Percentiles rank a stretch among this genome's conserved stretches.
phyloP scores from a whole-genome alignment of 2,113 vertebrate species.

The Todiramphus saurophagus region DNA sequence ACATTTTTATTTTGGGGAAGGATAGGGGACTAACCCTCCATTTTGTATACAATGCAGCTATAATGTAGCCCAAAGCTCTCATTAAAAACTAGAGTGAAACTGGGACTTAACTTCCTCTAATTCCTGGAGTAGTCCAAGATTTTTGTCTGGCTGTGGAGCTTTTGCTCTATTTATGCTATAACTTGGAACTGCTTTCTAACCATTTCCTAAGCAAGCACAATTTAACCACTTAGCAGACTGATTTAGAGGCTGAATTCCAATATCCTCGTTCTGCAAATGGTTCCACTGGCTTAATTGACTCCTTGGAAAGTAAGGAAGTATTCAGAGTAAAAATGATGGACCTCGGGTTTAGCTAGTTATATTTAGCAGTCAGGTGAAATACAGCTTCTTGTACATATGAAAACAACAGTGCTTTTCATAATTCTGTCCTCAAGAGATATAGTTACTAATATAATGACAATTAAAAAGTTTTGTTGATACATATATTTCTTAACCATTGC shows the following conservation, averaged over 20 bases:
- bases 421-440: not conserved
- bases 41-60: not conserved
- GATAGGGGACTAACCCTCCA: not conserved
- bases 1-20: not conserved
- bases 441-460: conserved; percentile 6
- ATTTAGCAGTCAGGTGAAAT: not conserved
- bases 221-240: not conserved
- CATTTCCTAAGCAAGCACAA: not conserved
- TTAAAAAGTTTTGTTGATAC: not conserved
- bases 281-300: conserved; percentile 4
- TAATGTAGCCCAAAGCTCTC: not conserved
- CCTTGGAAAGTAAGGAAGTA: conserved; percentile 9
- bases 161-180: not conserved
- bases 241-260: conserved; percentile 21
- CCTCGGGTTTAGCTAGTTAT: not conserved
- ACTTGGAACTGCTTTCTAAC: conserved; percentile 7
- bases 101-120: not conserved
- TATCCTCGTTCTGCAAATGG: conserved; percentile 11
- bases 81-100: not conserved
- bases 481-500: not conserved
- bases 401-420: not conserved
- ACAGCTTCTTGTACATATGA: not conserved
- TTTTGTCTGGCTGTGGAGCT: conserved; percentile 9
- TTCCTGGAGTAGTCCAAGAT: not conserved
- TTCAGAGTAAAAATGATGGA: not conserved